Conservation (phyloP, 2,797 vertebrate genomes). For the Scyliorhinus canicula region DNA sequence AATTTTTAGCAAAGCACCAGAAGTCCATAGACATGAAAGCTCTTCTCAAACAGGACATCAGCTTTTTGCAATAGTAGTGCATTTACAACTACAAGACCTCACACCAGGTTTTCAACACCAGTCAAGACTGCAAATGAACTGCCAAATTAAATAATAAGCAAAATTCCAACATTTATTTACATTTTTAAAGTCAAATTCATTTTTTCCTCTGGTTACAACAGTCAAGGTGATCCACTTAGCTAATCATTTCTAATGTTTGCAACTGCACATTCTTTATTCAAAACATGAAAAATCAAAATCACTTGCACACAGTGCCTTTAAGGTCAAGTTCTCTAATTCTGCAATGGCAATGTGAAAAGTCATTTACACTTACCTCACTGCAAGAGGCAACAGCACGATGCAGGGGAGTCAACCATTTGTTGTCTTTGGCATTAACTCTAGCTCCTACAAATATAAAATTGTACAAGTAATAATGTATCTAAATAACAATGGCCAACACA, state of each 20-base stretch:
- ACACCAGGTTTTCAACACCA: neutral
- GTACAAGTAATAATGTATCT: conserved; percentile 2
- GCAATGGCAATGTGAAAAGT: neutral
- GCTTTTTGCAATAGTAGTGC: neutral
- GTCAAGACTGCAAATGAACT: neutral
- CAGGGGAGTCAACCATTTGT: conserved; percentile 98
- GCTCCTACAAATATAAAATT: conserved; percentile 73
- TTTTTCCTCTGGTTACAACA: neutral
- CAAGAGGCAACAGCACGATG: conserved; percentile 96
- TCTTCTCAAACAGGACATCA: neutral
- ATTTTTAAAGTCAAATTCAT: neutral
- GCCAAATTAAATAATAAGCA: neutral
- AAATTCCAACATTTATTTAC: neutral
- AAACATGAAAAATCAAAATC: neutral
- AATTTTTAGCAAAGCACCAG: neutral
- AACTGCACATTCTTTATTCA: neutral
- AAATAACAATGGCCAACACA: neutral
- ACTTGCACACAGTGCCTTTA: too few species aligned
- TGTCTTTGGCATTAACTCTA: conserved; percentile 99
- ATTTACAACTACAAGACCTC: neutral
- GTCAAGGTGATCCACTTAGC: neutral
- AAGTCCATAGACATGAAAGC: neutral
- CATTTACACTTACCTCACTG: conserved; percentile 76
- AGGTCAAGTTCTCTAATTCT: neutral
- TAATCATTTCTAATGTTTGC: neutral